Conservation (phyloP, 2,888 invertebrate genomes). For the Drosophila kanekoi region DNA sequence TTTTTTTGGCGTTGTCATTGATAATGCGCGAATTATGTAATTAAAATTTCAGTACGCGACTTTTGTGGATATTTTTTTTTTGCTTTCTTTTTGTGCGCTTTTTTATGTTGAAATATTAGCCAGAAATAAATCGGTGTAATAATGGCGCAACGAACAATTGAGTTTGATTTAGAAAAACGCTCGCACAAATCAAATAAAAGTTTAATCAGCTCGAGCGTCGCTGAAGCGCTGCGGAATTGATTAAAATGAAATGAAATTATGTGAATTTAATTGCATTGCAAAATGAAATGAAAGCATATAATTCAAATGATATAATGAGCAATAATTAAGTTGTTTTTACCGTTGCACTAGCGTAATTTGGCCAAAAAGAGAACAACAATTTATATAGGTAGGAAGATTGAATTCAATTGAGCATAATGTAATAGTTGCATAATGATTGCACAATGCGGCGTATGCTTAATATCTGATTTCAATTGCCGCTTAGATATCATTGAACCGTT, state of each 20-base stretch:
- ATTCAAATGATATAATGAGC: slow-evolving; percentile 34
- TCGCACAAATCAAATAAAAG: slow-evolving; percentile 42
- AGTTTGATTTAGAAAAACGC: slow-evolving; percentile 74
- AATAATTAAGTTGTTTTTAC: slow-evolving; percentile 35
- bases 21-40: slow-evolving; percentile 78
- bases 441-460: slow-evolving; percentile 38
- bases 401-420: slow-evolving; percentile 19
- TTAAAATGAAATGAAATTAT: slow-evolving; percentile 48
- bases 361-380: background rate
- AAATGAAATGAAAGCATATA: slow-evolving; percentile 9
- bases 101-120: slow-evolving; percentile 48
- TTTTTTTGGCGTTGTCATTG: slow-evolving; percentile 59
- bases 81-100: background rate
- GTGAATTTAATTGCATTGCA: slow-evolving; percentile 28
- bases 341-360: background rate
- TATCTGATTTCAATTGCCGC: slow-evolving; percentile 23
- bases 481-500: slow-evolving; percentile 27
- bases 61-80: slow-evolving; percentile 21
- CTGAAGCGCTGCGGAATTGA: slow-evolving; percentile 25
- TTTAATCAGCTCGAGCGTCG: slow-evolving; percentile 43
- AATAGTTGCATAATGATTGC: slow-evolving; percentile 10
- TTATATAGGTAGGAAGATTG: slow-evolving; percentile 4
- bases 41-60: slow-evolving; percentile 50
- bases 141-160: slow-evolving; percentile 62
- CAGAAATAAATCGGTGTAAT: slow-evolving; percentile 62